Evolutionary conservation across 2,113 vertebrate species (phyloP).

Genomic region (Neofelis nebulosa): DNA sequence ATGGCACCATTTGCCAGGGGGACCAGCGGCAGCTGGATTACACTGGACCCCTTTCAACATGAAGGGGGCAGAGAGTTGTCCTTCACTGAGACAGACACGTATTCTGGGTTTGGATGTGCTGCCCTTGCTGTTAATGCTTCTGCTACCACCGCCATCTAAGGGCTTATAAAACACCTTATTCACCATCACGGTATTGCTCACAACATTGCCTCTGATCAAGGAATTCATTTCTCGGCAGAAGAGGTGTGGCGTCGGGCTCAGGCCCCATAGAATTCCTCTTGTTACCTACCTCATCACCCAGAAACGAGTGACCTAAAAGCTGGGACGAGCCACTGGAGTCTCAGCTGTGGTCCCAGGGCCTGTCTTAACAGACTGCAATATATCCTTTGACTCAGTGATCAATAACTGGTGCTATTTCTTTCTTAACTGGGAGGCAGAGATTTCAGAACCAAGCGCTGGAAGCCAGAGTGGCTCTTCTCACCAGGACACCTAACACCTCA

Average conservation of each 20-base stretch:
- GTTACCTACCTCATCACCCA: constrained; percentile 51
- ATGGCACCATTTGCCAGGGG: neutral
- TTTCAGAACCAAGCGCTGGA: neutral
- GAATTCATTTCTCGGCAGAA: constrained; percentile 66
- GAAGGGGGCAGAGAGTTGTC: neutral
- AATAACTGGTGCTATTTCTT: neutral
- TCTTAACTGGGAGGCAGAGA: neutral
- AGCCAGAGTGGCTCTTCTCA: neutral
- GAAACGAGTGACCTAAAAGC: constrained; percentile 43
- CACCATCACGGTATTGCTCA: constrained; percentile 50
- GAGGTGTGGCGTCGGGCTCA: neutral
- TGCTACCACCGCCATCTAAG: neutral
- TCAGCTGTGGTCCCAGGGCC: neutral
- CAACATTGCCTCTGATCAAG: constrained; percentile 70
- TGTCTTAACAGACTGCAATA: neutral
- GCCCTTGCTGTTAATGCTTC: neutral
- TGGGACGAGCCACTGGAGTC: neutral
- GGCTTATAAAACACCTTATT: neutral
- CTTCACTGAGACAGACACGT: neutral
- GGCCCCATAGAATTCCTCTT: constrained; percentile 40
- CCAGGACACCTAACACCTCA: neutral
- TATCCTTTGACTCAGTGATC: neutral
- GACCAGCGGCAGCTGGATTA: neutral
- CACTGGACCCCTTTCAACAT: neutral
- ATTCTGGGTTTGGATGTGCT: neutral